Base-by-base conservation (phyloP, 2,797 vertebrate genomes). In the Rhinichthys osculus region DNA sequence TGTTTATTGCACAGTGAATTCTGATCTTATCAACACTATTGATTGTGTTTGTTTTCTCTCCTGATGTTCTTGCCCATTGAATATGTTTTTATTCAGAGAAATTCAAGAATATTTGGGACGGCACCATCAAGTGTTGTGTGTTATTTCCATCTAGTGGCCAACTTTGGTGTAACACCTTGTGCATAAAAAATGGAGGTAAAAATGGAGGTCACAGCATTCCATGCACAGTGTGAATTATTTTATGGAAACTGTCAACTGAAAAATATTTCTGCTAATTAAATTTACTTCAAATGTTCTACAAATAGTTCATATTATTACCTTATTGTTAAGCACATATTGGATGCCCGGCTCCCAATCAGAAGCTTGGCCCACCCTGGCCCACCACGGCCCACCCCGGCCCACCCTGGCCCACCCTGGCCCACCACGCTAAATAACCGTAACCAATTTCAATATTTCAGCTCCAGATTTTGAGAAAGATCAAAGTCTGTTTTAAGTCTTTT, bases 61-160 rank as follows among this genome's bases (percentile, higher is more conserved):
- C 57, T 47, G 70, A 64, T 62, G 40, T 27, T 62, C 4, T 64
- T 74, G 40, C 13, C 40, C 52, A 50, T 27, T 30, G 23, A 78
- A 78, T 35, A 71, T 35, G 71, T 35, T 83, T 73, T 35, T 11
- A 72, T 72, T 71, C 11, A 35, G 27, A 62, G n/a, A 14, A 7
- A 16, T 30, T 23, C 30, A 30, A n/a, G 13, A 59, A 64, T 38
- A 33, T 64, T 47, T 44, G 14, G n/a, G 35, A 78, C 0, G 3
- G n/a, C 30, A 17, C 17, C 59, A 35, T 47, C 10, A 10, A 59
- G 13, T 81, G 69, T 66, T 64, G 54, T 23, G 40, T 44, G 33
- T 81, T 16, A 27, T 38, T 57, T 50, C 84, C 78, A 81, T 81
- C 84, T 81, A 85, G 78, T 81, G 84, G 69, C 57, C 17, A 8